Evolutionary conservation across 2,797 vertebrate species (phyloP).

Genomic region (Clarias platycephalus): DNA sequence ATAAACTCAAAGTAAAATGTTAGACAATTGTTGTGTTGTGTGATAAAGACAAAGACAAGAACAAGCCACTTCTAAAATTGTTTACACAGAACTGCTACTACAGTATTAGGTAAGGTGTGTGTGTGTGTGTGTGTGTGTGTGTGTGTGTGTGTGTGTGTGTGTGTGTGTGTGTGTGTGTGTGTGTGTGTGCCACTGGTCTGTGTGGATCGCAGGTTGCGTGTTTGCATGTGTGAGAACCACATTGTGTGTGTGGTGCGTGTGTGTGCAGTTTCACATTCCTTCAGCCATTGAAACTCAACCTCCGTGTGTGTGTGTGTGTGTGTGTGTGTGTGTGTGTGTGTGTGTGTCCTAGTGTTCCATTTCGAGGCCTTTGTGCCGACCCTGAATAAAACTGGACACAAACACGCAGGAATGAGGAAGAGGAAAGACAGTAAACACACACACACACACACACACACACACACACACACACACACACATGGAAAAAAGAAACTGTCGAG

Average conservation of each 20-base stretch:
- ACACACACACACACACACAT: background rate
- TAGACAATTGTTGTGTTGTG: background rate
- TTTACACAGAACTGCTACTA: too few species aligned
- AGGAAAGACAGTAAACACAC: conserved; percentile 34
- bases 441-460: conserved; percentile 21
- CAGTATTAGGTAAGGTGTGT: too few species aligned
- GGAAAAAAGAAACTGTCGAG: background rate
- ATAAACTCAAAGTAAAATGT: background rate
- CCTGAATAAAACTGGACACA: conserved; percentile 57
- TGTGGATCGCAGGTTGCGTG: conserved; percentile 6
- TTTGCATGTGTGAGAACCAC: conserved; percentile 17
- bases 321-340: background rate
- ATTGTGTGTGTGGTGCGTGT: conserved; percentile 2
- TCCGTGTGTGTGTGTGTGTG: background rate
- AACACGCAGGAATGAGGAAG: conserved; percentile 58
- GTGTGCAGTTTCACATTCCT: conserved; percentile 53
- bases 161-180: background rate
- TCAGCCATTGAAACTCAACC: conserved; percentile 56
- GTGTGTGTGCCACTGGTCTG: background rate
- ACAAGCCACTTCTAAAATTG: too few species aligned
- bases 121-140: background rate
- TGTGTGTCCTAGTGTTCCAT: conserved; percentile 15
- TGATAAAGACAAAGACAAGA: background rate
- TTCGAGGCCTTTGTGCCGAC: conserved; percentile 54
- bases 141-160: background rate